These are phyloP conservation scores for Collichthys lucidus DNA, from an alignment of 2,113 vertebrate species.

Conservation along the genomic window DNA sequence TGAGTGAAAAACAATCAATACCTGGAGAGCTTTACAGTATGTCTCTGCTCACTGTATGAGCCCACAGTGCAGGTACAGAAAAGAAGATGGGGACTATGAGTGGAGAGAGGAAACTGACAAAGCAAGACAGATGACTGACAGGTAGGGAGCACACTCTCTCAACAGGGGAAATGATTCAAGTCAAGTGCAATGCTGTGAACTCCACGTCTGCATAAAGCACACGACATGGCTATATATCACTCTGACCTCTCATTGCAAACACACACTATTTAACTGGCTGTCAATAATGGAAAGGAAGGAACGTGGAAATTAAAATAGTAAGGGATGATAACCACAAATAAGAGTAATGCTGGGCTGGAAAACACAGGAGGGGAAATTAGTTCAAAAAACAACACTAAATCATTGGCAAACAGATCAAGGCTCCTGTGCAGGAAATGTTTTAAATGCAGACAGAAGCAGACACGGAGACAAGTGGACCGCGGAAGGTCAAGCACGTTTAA, in stretches of 20 bases:
- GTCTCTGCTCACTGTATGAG: slow-evolving; percentile 39
- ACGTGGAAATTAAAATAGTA: not conserved
- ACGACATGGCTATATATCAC: slow-evolving; percentile 34
- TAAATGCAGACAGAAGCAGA: slow-evolving; percentile 41
- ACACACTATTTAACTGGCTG: not conserved
- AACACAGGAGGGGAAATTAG: not conserved
- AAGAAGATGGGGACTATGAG: slow-evolving; percentile 28
- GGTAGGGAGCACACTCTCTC: slow-evolving; percentile 32
- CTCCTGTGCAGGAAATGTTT: slow-evolving; percentile 28
- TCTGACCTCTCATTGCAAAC: slow-evolving; percentile 13
- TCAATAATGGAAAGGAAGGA: slow-evolving; percentile 1
- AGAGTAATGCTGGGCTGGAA: not conserved
- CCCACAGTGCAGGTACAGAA: slow-evolving; percentile 28
- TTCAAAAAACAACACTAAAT: slow-evolving; percentile 21
- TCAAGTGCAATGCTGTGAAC: slow-evolving; percentile 52
- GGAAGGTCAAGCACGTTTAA: slow-evolving; percentile 48
- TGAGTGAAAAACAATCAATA: slow-evolving; percentile 66
- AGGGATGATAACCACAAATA: slow-evolving; percentile 6
- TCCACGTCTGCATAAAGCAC: slow-evolving; percentile 32
- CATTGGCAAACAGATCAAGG: slow-evolving; percentile 32
- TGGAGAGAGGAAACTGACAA: slow-evolving; percentile 53
- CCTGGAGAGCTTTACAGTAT: slow-evolving; percentile 38
- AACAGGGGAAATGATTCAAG: slow-evolving; percentile 56
- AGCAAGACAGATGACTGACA: slow-evolving; percentile 69
- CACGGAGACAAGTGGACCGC: not conserved